Conservation (phyloP, 23 tunicate species). For the Clavelina lepadiformis region DNA sequence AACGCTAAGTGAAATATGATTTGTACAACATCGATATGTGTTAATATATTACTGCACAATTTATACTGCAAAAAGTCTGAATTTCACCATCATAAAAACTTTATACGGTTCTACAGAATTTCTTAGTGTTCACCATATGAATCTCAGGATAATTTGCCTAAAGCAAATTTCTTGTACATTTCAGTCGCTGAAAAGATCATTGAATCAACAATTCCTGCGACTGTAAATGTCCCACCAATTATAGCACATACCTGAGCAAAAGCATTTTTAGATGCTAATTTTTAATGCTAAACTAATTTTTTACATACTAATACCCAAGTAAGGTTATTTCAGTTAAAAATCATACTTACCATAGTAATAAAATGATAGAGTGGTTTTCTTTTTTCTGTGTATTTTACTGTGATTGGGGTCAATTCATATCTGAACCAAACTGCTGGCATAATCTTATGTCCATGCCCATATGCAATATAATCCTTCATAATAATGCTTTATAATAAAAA, state of each 20-base stretch:
- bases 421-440: conserved; percentile 99
- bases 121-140: too few relatives aligned
- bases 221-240: conserved; percentile 98
- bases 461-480: conserved; percentile 92
- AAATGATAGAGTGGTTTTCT: conserved; percentile 96
- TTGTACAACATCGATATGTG: too few relatives aligned
- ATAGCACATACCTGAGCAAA: conserved; percentile 92
- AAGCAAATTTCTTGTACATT: conserved; percentile 92
- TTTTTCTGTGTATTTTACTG: conserved; percentile 91
- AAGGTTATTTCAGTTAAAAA: too few relatives aligned
- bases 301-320: not conserved
- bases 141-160: conserved; percentile 90
- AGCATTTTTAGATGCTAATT: not conserved
- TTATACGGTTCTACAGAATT: too few relatives aligned
- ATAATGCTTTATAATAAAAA: not conserved
- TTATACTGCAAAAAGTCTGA: too few relatives aligned
- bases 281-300: not conserved
- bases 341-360: conserved; percentile 77
- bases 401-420: conserved; percentile 96
- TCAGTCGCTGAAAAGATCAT: conserved; percentile 95
- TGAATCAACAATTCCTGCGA: conserved; percentile 97
- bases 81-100: too few relatives aligned
- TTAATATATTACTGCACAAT: too few relatives aligned
- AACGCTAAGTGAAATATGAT: too few relatives aligned
- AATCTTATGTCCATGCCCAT: conserved; percentile 94